A percentile compares a stretch with the other conserved stretches of the same genome.
Evolutionary conservation across 2,888 invertebrate genomes (phyloP).

Genomic region (Syritta pipiens): DNA sequence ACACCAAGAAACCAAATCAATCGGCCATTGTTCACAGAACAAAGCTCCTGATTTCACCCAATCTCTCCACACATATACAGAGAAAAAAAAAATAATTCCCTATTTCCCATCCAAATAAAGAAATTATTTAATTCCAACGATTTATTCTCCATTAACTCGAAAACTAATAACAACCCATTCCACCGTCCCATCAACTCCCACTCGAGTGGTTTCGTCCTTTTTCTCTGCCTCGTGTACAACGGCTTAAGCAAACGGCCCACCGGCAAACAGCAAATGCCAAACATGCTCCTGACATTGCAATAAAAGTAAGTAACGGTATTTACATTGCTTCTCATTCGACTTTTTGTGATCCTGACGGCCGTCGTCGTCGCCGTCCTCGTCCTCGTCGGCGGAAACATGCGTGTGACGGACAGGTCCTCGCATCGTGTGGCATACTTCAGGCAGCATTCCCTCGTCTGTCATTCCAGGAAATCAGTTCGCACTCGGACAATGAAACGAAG

Average conservation of each 20-base stretch:
- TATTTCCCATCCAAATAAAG: no score
- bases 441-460: background rate
- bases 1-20: no score
- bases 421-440: background rate
- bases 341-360: no score
- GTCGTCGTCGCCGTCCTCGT: no score
- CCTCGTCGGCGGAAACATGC: no score
- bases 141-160: constrained; percentile 10
- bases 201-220: no score
- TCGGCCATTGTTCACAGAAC: no score
- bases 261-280: background rate
- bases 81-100: no score
- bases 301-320: constrained; percentile 18
- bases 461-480: background rate
- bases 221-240: no score
- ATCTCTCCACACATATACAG: no score
- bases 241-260: no score
- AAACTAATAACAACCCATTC: constrained; percentile 8
- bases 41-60: no score
- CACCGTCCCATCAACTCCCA: background rate
- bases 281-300: constrained; percentile 15
- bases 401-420: background rate
- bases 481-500: background rate
- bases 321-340: background rate
- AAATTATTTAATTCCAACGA: constrained; percentile 5